Evolutionary conservation across 2,888 invertebrate species (phyloP).

Genomic region (Agrotis ipsilon): DNA sequence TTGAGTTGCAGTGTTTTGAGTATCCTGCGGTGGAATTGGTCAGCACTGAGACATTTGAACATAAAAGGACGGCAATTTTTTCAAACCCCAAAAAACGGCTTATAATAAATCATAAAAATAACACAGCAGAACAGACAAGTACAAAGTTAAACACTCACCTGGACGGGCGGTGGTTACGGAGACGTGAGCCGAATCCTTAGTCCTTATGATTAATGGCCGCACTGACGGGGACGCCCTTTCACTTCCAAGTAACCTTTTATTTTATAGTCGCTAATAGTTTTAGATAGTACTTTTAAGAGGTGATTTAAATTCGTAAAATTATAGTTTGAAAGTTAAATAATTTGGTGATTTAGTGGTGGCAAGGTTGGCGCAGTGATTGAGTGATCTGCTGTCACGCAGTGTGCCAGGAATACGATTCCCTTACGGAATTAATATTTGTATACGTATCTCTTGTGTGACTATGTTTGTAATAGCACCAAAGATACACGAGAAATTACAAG

Average conservation of each 20-base stretch:
- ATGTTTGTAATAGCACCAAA: too few species aligned
- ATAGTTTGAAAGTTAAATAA: too few species aligned
- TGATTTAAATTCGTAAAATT: background rate
- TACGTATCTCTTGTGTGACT: too few species aligned
- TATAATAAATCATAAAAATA: conserved; percentile 64
- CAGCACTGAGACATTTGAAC: too few species aligned
- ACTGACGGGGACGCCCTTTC: conserved; percentile 39
- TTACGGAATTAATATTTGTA: too few species aligned
- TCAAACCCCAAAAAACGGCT: conserved; percentile 1
- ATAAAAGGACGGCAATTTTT: background rate
- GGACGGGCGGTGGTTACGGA: conserved; percentile 54
- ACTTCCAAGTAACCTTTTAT: conserved; percentile 47
- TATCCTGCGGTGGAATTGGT: too few species aligned
- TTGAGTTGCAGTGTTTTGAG: too few species aligned
- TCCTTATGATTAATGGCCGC: conserved; percentile 60
- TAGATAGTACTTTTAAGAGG: conserved; percentile 1
- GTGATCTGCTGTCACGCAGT: too few species aligned
- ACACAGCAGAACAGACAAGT: conserved; percentile 57
- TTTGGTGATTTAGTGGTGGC: too few species aligned
- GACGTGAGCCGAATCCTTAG: conserved; percentile 63
- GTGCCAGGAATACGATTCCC: too few species aligned
- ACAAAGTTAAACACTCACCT: conserved; percentile 67
- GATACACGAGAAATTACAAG: too few species aligned
- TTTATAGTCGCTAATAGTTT: conserved; percentile 56
- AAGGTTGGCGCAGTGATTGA: background rate